Base-by-base conservation (phyloP, 2,888 invertebrate species). In the Muscina levida region DNA sequence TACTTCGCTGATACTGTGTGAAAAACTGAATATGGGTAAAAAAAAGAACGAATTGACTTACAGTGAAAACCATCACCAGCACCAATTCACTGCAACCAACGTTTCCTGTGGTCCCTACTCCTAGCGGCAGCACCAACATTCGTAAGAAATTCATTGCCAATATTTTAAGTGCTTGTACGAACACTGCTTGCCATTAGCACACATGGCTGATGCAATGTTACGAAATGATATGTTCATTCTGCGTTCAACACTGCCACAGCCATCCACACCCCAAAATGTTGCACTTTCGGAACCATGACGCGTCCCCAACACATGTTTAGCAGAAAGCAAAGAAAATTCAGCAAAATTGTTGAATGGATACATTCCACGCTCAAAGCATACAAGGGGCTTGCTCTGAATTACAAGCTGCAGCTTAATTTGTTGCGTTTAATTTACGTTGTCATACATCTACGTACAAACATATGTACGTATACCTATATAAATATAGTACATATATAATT, bases 201-300 rank as follows among this genome's bases (percentile, higher is more conserved):
- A 26, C 13, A 37, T 42, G 10, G 72, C 81, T 81, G 81, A 81
- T 75, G 81, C 77, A 81, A 81, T 81, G 72, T 11, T 71, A 59
- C 62, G 1, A 71, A 26, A 62, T 73, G 24, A 67, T 75, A 68
- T 81, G 72, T 42, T 74, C 77, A 81, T 72, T 37, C 59, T 53
- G 11, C 53, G 19, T 48, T 1, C 5, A 1, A 48, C 8, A 48
- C 10, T 48, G n/a, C n/a, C n/a, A n/a, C n/a, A n/a, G n/a, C n/a
- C n/a, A n/a, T 31, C 3, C 31, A 31, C 31, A 31, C 31, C 31
- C 31, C 31, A 24, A 22, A 13, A 1, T 53, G 24, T 13, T 53
- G 53, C 24, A 53, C 24, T 53, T 53, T 53, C 31, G 31, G 3
- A 31, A 8, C 31, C 8, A 31, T 5, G 31, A 31, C 31, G n/a